Evolutionary conservation across 1,140 invertebrate species (phyloP).

Genomic region (Drosophila varians): DNA sequence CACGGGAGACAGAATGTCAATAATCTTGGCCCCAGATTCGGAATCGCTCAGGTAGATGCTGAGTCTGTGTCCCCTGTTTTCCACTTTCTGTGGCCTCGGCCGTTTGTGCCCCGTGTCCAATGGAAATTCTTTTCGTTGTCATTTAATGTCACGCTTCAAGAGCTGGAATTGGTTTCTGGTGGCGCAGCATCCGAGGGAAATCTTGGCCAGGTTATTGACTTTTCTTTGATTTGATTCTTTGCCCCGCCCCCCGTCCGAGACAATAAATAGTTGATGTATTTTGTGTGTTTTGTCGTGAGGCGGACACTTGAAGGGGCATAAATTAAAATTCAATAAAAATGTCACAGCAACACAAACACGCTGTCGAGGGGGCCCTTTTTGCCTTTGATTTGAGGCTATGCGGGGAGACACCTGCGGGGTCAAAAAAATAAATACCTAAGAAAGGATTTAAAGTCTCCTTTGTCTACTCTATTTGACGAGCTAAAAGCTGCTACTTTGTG

Average conservation of each 20-base stretch:
- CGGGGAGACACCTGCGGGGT: conserved; percentile 1
- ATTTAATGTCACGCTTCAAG: conserved; percentile 76
- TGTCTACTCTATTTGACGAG: not conserved
- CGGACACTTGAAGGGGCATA: conserved; percentile 56
- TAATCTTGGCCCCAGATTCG: conserved; percentile 17
- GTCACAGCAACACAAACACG: conserved; percentile 62
- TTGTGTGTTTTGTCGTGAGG: conserved; percentile 32
- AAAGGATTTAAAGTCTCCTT: not conserved
- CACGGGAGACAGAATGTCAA: conserved; percentile 41
- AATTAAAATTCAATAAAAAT: conserved; percentile 82
- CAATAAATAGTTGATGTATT: conserved; percentile 41
- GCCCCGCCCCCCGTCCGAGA: conserved; percentile 11
- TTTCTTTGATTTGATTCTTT: conserved; percentile 34
- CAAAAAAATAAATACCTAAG: not conserved
- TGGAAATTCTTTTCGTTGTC: conserved; percentile 61
- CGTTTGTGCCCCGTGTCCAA: conserved; percentile 41
- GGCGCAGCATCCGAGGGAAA: conserved; percentile 26
- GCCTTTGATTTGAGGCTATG: conserved; percentile 37
- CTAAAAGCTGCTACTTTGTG: not conserved
- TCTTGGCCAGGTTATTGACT: conserved; percentile 72
- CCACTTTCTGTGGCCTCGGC: not conserved
- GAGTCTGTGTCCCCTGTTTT: conserved; percentile 6
- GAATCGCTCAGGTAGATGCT: conserved; percentile 51
- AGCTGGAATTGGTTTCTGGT: conserved; percentile 65
- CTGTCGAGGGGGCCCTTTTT: conserved; percentile 13